These are phyloP conservation scores for Alethe castanea DNA, from an alignment of 2,113 vertebrate genomes.

Conservation along the genomic window DNA sequence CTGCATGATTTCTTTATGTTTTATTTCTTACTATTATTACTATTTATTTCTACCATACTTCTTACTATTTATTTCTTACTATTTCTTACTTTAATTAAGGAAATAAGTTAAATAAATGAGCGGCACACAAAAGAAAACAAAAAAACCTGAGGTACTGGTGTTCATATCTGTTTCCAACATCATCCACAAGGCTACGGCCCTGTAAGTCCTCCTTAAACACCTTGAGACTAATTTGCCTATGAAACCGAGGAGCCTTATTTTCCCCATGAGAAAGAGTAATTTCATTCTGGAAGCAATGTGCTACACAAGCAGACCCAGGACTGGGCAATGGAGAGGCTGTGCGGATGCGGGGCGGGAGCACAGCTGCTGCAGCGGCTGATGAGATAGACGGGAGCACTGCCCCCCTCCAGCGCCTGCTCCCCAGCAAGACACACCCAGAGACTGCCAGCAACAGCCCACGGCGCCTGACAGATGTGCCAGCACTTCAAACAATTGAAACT, in stretches of 20 bases:
- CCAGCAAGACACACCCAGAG: not conserved
- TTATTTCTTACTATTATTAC: not conserved
- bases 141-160: not conserved
- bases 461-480: not conserved
- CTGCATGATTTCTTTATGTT: not conserved
- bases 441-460: not conserved
- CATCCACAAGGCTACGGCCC: not conserved
- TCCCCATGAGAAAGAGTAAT: not conserved
- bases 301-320: not conserved
- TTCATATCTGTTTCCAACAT: not conserved
- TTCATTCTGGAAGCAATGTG: not conserved
- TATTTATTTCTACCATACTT: too few species aligned
- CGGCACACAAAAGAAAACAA: not conserved
- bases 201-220: not conserved
- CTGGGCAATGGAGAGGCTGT: fast-evolving
- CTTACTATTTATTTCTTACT: not conserved
- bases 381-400: not conserved
- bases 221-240: not conserved
- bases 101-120: not conserved
- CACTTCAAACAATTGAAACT: not conserved
- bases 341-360: fast-evolving
- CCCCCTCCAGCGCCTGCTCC: not conserved
- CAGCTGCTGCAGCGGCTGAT: not conserved
- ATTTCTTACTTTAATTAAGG: not conserved
- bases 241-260: not conserved